phyloP scores from a whole-genome alignment of 2,797 vertebrate genomes.

The Cercopithecus neglectus region DNA sequence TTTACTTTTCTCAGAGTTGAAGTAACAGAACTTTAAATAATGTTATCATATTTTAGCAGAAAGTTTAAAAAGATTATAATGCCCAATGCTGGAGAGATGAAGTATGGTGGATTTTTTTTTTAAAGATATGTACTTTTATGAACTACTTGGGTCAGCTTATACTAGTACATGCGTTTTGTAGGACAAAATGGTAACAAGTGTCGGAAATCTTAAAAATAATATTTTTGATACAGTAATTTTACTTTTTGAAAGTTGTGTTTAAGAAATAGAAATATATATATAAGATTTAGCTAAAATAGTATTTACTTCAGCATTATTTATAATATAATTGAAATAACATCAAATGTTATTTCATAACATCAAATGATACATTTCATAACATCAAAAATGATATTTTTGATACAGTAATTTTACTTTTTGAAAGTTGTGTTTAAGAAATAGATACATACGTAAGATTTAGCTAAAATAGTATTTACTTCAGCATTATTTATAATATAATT shows the following conservation, averaged over 20 bases:
- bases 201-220: background rate
- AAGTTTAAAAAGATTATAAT: background rate
- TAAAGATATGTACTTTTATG: background rate
- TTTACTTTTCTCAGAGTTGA: background rate
- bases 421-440: background rate
- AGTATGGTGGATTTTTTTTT: background rate
- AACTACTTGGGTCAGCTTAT: background rate
- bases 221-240: background rate
- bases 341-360: background rate
- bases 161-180: background rate
- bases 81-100: background rate
- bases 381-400: background rate
- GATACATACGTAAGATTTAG: background rate
- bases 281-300: background rate
- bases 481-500: background rate
- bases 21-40: background rate
- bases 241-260: background rate
- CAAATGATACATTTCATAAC: too few relatives aligned
- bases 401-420: background rate
- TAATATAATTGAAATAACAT: background rate
- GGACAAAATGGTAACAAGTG: background rate
- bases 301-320: background rate
- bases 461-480: background rate
- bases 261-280: background rate
- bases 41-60: background rate